Conservation (phyloP, 2,113 vertebrate genomes). For the Sardina pilchardus region DNA sequence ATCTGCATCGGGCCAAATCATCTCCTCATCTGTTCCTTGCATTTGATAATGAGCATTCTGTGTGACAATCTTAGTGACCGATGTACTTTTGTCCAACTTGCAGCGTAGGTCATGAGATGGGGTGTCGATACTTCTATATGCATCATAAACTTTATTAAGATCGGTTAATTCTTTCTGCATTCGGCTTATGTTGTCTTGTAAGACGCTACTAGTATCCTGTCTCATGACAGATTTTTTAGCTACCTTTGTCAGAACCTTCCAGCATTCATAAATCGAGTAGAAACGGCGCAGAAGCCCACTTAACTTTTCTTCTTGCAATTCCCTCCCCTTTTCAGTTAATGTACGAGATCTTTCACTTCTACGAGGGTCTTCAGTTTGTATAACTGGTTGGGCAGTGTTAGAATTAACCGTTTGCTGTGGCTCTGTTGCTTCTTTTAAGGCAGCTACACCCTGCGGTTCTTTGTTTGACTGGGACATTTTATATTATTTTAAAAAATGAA, state of each 20-base stretch:
- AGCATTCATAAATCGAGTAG: too few species aligned
- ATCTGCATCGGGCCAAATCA: background rate
- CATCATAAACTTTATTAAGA: constrained; percentile 18
- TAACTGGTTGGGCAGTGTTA: too few species aligned
- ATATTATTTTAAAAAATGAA: too few species aligned
- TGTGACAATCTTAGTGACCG: background rate
- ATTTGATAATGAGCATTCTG: background rate
- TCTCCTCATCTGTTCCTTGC: background rate
- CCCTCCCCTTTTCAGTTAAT: too few species aligned
- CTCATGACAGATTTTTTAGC: constrained; percentile 34
- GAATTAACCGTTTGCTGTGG: too few species aligned
- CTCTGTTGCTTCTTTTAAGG: too few species aligned
- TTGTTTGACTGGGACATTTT: too few species aligned
- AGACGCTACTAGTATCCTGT: constrained; percentile 29
- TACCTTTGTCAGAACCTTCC: constrained; percentile 32
- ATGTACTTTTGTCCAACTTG: background rate
- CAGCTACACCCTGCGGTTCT: too few species aligned
- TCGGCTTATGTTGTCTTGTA: constrained; percentile 33
- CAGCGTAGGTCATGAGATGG: background rate
- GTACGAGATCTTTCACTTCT: too few species aligned
- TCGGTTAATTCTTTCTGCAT: background rate
- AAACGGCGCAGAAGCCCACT: too few species aligned
- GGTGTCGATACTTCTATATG: background rate
- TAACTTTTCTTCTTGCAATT: too few species aligned
- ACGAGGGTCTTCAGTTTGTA: too few species aligned